Evolutionary conservation across 2,113 vertebrate genomes (phyloP).

Genomic region (Carollia perspicillata): DNA sequence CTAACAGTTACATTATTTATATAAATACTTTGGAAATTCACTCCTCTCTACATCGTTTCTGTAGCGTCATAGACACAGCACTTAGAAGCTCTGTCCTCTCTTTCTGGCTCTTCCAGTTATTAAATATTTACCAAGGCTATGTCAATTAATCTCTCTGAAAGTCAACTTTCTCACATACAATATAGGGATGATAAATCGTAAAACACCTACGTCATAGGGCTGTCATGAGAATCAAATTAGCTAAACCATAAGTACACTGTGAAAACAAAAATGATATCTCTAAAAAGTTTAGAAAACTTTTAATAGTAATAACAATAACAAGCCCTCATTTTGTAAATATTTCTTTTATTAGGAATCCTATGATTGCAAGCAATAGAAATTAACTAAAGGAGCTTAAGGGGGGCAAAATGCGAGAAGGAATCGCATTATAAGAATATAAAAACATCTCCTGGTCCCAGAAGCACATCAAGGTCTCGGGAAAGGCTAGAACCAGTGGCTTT

Average conservation of each 20-base stretch:
- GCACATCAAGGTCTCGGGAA: not conserved
- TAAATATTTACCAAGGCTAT: not conserved
- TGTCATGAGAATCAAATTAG: not conserved
- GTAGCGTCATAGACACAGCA: not conserved
- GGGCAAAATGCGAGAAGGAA: not conserved
- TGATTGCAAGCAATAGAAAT: not conserved
- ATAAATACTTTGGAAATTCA: not conserved
- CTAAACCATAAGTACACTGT: slow-evolving; percentile 10
- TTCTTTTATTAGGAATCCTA: not conserved
- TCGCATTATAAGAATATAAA: not conserved
- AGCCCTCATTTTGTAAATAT: not conserved
- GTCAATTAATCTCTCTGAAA: not conserved
- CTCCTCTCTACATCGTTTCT: not conserved
- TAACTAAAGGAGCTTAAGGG: not conserved
- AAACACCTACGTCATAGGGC: not conserved
- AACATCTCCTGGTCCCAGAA: not conserved
- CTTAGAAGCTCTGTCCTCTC: not conserved
- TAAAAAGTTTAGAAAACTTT: not conserved
- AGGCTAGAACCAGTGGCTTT: not conserved
- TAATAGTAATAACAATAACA: not conserved
- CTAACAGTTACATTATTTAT: not conserved
- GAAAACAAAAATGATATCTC: not conserved
- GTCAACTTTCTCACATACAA: not conserved
- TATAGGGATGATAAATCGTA: not conserved
- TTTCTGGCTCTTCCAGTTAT: not conserved